Evolutionary conservation across 2,113 vertebrate genomes (phyloP), one percentile per base, ranked within the genome.

Genomic region (Turdus rufiventris): DNA sequence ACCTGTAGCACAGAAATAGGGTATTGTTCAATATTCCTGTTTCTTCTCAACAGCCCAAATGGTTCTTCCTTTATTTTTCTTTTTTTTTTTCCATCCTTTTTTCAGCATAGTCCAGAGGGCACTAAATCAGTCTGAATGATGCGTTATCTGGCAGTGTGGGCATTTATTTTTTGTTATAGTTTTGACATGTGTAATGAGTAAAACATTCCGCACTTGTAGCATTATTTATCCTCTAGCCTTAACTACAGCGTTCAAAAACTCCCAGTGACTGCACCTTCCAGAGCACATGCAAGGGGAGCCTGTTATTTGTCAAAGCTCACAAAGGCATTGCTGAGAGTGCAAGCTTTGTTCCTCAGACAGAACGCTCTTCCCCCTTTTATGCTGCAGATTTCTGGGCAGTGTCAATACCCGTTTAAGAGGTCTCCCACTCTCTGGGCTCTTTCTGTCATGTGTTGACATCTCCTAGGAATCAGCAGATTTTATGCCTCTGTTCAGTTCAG

Each of bases 381-480:
- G 56, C 93, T 97, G 85, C 85, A 91, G 63, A 95, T 89, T 95
- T 71, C 94, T 93, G 88, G 74, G 45, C 91, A 78, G 47, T 89
- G 83, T 96, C 95, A 96, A 91, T 94, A 91, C 57, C 76, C 24
- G 65, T 91, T 96, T 94, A 93, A 96, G 89, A 96, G 83, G 90
- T 95, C 89, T 96, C 90, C 66, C 45, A 83, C 95, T 95, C 93
- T 92, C 90, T 10, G 40, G 67, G 62, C 77, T 95, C 81, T 36
- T 93, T 87, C 93, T 95, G 90, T 91, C 88, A 85, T 91, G 72
- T 83, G 63, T 33, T 94, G 94, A 96, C 93, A 94, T 78, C 91
- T 95, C 94, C 92, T 81, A 91, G 71, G 94, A 95, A 92, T 97
- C 97, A 97, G 94, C 94, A 93, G 67, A 95, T 96, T 96, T 96